Evolutionary conservation across 2,113 vertebrate genomes (phyloP).

Genomic region (Diphyllodes magnificus): DNA sequence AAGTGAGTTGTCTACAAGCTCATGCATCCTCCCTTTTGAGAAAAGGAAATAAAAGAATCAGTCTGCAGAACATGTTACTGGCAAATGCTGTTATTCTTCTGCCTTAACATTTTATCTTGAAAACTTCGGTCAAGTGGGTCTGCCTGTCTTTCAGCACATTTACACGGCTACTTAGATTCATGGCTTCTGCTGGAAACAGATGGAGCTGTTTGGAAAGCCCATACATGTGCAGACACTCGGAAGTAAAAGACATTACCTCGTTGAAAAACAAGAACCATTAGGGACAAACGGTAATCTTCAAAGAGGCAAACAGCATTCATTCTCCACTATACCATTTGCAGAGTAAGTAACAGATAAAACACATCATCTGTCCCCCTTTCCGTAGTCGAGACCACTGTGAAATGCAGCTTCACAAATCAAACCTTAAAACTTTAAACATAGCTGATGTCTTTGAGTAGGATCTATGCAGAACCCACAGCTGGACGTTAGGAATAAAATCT

Average conservation of each 20-base stretch:
- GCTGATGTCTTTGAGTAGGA: background rate
- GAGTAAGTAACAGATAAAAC: background rate
- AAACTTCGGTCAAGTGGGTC: background rate
- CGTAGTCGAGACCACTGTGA: background rate
- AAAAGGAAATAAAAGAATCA: background rate
- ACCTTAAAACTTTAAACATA: background rate
- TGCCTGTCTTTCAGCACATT: background rate
- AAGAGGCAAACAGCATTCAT: background rate
- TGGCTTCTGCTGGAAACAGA: background rate
- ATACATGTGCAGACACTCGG: background rate
- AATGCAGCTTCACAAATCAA: background rate
- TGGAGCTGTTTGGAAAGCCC: background rate
- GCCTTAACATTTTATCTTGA: background rate
- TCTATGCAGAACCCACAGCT: background rate
- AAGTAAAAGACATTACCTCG: background rate
- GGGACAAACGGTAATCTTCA: background rate
- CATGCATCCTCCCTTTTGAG: background rate
- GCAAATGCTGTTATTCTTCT: background rate
- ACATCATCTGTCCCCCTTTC: background rate
- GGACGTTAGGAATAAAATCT: background rate
- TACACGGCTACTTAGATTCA: background rate
- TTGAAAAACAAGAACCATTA: background rate
- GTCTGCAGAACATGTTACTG: background rate
- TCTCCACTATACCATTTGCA: background rate
- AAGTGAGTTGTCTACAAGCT: background rate